phyloP scores from a whole-genome alignment of 2,113 vertebrate species.

The Phrynosoma blainvillii region DNA sequence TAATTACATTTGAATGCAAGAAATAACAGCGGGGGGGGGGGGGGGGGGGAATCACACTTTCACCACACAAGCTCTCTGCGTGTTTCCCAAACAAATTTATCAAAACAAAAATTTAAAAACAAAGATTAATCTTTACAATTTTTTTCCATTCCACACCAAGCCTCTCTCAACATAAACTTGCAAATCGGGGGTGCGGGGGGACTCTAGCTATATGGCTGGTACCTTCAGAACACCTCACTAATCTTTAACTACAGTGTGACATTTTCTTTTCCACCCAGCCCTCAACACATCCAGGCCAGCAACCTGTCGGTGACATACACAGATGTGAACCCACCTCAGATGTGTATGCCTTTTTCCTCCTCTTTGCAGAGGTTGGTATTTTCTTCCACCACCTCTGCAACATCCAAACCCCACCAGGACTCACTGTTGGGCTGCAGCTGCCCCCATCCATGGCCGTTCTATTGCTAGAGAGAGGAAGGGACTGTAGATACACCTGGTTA shows the following conservation, averaged over 20 bases:
- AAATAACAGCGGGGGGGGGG: not conserved
- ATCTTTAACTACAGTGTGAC: not conserved
- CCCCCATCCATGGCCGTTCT: no score
- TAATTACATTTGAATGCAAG: not conserved
- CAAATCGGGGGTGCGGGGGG: not conserved
- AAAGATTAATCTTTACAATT: not conserved
- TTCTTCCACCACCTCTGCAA: no score
- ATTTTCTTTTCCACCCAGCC: not conserved
- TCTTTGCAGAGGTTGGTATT: no score
- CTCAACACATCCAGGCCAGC: not conserved
- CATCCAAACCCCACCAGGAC: no score
- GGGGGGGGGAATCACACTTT: not conserved
- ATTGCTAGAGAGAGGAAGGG: no score
- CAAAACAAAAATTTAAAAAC: not conserved
- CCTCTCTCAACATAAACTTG: not conserved
- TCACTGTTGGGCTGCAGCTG: no score
- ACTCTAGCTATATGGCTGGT: no score
- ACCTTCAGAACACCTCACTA: no score
- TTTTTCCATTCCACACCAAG: not conserved
- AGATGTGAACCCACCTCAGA: no score
- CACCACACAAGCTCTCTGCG: not conserved
- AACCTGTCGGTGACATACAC: not conserved
- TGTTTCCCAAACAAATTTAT: conserved; percentile 5
- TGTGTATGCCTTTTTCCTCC: no score
- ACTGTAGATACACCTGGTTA: no score